Percentiles rank a stretch among this genome's conserved stretches.
Evolutionary conservation across 2,888 invertebrate species (phyloP).

Genomic region (Tenodera sinensis): DNA sequence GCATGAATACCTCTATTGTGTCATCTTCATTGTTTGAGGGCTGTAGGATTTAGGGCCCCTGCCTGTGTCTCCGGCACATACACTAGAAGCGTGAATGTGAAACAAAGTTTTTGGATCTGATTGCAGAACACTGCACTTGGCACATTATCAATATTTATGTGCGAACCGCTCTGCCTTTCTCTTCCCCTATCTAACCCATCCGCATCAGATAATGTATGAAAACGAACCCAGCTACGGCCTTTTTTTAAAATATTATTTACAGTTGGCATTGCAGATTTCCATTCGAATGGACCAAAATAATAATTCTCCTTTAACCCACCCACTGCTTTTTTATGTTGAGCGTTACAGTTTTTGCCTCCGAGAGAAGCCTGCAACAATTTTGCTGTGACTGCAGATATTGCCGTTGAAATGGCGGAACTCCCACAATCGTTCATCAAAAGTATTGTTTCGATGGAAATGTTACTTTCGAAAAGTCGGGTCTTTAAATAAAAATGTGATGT

Average conservation of each 20-base stretch:
- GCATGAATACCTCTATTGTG: conserved; percentile 21
- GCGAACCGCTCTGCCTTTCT: not conserved
- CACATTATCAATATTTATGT: conserved; percentile 25
- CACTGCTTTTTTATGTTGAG: not conserved
- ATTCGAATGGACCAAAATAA: not conserved
- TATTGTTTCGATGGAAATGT: not conserved
- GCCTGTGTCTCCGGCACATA: not conserved
- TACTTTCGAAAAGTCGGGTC: not conserved
- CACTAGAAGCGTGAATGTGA: conserved; percentile 10
- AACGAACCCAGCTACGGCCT: not conserved
- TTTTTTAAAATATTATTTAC: not conserved
- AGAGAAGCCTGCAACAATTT: not conserved
- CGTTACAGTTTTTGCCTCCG: no score
- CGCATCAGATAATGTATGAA: not conserved
- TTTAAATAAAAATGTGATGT: not conserved
- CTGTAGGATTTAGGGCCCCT: conserved; percentile 1
- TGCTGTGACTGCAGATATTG: not conserved
- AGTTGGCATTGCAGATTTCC: not conserved
- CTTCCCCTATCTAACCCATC: not conserved
- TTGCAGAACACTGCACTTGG: conserved; percentile 16
- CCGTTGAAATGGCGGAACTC: not conserved
- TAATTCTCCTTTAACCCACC: not conserved
- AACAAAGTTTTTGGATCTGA: conserved; percentile 21
- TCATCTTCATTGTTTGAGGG: conserved; percentile 16
- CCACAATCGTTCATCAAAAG: not conserved